Percentiles rank a stretch among this genome's conserved stretches.
Evolutionary conservation across 2,113 vertebrate species (phyloP).

Genomic region (Mobula hypostoma): DNA sequence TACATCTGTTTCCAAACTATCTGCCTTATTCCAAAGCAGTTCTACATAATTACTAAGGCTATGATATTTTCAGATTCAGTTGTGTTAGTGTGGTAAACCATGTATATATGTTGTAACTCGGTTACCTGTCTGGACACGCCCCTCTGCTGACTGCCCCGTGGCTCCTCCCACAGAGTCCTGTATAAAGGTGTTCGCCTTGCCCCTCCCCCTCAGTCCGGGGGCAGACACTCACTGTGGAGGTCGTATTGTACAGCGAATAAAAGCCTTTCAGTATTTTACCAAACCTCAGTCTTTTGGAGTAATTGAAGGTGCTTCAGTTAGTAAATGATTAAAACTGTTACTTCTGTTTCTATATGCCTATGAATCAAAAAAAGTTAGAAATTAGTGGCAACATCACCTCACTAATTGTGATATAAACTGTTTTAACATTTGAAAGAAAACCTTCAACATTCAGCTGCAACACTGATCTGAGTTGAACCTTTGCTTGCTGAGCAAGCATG

Average conservation of each 20-base stretch:
- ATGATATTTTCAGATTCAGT: background rate
- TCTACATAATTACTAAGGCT: background rate
- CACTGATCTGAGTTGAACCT: background rate
- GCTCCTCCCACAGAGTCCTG: too few relatives aligned
- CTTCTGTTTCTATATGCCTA: background rate
- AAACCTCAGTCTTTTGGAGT: too few relatives aligned
- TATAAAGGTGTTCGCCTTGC: too few relatives aligned
- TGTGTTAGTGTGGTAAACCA: background rate
- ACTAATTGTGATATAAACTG: background rate
- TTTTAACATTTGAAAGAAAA: background rate
- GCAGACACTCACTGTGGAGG: too few relatives aligned
- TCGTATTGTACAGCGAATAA: too few relatives aligned
- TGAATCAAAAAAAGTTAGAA: background rate
- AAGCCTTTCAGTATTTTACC: too few relatives aligned
- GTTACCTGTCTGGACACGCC: too few relatives aligned
- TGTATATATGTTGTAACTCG: too few relatives aligned
- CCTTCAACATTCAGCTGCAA: background rate
- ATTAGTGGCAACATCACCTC: background rate
- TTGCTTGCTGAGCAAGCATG: background rate
- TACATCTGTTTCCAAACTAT: background rate
- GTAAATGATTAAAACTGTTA: background rate
- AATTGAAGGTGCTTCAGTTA: background rate
- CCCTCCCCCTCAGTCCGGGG: too few relatives aligned
- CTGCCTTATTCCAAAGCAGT: background rate
- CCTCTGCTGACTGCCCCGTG: too few relatives aligned